Evolutionary conservation across 2,113 vertebrate species (phyloP).

Genomic region (Dascyllus trimaculatus): DNA sequence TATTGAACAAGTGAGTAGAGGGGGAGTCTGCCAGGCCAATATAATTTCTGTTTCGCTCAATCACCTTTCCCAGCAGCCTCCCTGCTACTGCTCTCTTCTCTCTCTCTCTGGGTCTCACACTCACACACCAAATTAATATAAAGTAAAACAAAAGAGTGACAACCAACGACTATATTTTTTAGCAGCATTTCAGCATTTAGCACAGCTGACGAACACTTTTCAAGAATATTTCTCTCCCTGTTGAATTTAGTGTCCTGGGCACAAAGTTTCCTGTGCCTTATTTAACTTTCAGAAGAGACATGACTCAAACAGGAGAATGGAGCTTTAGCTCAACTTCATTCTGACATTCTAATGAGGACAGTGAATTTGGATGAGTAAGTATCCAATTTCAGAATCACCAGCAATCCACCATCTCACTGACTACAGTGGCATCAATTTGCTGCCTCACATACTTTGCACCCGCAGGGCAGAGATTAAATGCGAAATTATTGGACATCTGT

Average conservation of each 20-base stretch:
- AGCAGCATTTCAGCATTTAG: not conserved
- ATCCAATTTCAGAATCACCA: constrained; percentile 77
- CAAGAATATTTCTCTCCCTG: not conserved
- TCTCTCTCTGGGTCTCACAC: not conserved
- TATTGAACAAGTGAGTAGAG: constrained; percentile 2
- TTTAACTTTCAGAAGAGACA: constrained; percentile 51
- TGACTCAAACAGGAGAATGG: constrained; percentile 14
- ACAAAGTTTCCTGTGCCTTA: constrained; percentile 25
- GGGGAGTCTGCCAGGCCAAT: not conserved
- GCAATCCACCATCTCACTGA: constrained; percentile 65
- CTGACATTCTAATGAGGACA: constrained; percentile 75
- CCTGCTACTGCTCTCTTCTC: not conserved
- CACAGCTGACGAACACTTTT: not conserved
- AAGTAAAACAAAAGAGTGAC: not conserved
- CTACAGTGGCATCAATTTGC: constrained; percentile 70
- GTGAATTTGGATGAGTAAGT: constrained; percentile 75
- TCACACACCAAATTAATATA: not conserved
- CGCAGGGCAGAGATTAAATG: constrained; percentile 75
- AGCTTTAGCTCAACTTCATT: constrained; percentile 28
- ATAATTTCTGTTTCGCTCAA: constrained; percentile 20
- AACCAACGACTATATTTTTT: not conserved
- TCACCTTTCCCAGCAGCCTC: not conserved
- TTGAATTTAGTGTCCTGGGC: constrained; percentile 3
- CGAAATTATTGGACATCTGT: constrained; percentile 82
- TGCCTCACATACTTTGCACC: constrained; percentile 66